A percentile compares a stretch with the other conserved stretches of the same genome.
Evolutionary conservation across 2,888 invertebrate genomes (phyloP).

Genomic region (Tipula unca): DNA sequence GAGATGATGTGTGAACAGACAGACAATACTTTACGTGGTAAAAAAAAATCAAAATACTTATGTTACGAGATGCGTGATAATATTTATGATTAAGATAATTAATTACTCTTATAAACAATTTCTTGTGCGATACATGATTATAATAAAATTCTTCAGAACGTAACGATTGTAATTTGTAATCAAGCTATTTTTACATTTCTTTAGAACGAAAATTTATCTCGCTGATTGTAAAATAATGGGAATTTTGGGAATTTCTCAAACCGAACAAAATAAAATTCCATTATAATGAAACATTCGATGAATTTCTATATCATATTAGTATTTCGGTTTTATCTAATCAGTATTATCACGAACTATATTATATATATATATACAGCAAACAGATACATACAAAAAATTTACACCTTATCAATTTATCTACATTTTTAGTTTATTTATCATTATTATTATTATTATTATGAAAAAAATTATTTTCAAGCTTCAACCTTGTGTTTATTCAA

Average conservation of each 20-base stretch:
- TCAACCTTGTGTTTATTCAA: not conserved
- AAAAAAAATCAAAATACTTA: too few species aligned
- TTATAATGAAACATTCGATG: not conserved
- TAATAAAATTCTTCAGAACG: too few species aligned
- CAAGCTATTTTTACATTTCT: too few species aligned
- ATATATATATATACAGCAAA: not conserved
- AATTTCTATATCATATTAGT: not conserved
- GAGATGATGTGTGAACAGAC: not conserved
- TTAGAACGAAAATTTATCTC: too few species aligned
- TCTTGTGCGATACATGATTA: not conserved
- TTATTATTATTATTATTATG: not conserved
- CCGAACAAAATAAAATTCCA: not conserved
- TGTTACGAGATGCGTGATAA: not conserved
- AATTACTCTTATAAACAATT: not conserved
- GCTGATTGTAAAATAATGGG: not conserved
- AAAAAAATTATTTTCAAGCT: constrained; percentile 3
- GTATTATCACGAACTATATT: not conserved
- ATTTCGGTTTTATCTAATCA: not conserved
- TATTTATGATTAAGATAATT: not conserved
- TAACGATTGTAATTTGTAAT: too few species aligned
- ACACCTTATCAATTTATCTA: not conserved
- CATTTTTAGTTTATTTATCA: not conserved
- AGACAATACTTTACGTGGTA: not conserved
- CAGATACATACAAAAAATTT: not conserved
- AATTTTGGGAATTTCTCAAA: too few species aligned